Evolutionary conservation across 2,113 vertebrate genomes (phyloP).

Genomic region (Archilochus colubris): DNA sequence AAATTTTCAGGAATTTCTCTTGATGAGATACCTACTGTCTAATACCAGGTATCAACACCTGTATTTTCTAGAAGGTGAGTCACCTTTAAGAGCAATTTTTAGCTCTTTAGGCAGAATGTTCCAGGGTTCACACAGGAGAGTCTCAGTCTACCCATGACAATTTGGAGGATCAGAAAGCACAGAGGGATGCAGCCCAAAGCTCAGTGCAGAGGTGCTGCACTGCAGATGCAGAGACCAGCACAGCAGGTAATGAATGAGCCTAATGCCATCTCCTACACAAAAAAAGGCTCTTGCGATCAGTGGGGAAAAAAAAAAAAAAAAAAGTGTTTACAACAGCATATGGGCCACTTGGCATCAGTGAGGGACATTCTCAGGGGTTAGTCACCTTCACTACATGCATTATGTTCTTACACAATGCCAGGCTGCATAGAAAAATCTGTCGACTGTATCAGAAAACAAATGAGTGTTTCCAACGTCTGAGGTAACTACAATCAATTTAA

Average conservation of each 20-base stretch:
- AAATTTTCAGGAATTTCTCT: not conserved
- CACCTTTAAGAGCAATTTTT: not conserved
- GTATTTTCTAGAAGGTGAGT: not conserved
- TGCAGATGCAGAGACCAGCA: constrained; percentile 34
- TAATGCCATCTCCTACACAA: not conserved
- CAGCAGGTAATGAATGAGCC: constrained; percentile 34
- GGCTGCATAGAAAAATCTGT: constrained; percentile 1
- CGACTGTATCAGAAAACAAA: constrained; percentile 45
- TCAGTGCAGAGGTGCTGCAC: constrained; percentile 9
- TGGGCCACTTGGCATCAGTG: not conserved
- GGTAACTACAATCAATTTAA: constrained; percentile 34
- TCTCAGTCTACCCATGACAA: not conserved
- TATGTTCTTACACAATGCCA: not conserved
- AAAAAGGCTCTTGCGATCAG: not conserved
- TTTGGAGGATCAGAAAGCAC: not conserved
- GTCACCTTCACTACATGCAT: constrained; percentile 17
- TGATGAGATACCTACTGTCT: not conserved
- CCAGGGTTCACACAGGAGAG: not conserved
- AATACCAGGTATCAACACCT: not conserved
- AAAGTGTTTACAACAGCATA: constrained; percentile 13
- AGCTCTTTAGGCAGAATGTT: not conserved
- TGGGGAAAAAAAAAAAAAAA: not conserved
- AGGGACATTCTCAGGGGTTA: not conserved
- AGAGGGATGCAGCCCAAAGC: not conserved
- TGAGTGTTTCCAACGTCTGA: not conserved